Conservation (phyloP, 2,797 vertebrate species). For the Pseudochromis fuscus region DNA sequence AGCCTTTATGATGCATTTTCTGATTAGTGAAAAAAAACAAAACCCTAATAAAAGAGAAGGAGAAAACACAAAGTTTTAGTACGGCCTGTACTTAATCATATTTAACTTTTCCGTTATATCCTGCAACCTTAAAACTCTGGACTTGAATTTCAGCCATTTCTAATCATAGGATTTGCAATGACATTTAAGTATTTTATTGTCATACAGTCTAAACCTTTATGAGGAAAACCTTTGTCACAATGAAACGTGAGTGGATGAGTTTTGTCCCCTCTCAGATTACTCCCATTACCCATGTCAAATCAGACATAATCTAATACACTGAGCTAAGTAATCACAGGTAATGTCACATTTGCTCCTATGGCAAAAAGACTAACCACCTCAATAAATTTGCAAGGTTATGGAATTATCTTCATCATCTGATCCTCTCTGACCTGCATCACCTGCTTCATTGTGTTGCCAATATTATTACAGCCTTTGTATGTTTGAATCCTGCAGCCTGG, state of each 20-base stretch:
- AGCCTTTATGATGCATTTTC: conserved; percentile 17
- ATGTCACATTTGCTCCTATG: conserved; percentile 57
- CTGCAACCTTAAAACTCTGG: conserved; percentile 29
- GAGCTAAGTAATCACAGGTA: conserved; percentile 52
- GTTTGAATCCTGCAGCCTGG: conserved; percentile 47
- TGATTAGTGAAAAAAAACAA: conserved; percentile 19
- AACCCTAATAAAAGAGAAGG: conserved; percentile 9
- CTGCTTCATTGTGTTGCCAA: conserved; percentile 15
- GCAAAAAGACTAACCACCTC: conserved; percentile 46
- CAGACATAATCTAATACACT: conserved; percentile 54
- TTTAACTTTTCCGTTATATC: conserved; percentile 37
- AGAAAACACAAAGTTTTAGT: conserved; percentile 24
- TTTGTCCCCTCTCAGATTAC: conserved; percentile 54
- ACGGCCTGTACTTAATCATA: not conserved
- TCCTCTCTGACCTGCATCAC: conserved; percentile 38
- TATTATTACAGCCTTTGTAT: conserved; percentile 42
- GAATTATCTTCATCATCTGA: conserved; percentile 42
- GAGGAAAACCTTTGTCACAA: conserved; percentile 52
- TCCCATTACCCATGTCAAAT: conserved; percentile 67
- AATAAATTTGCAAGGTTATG: conserved; percentile 51
- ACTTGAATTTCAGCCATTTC: conserved; percentile 53
- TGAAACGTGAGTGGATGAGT: conserved; percentile 70
- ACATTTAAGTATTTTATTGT: conserved; percentile 66
- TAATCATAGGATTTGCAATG: conserved; percentile 65
- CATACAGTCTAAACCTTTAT: conserved; percentile 45